Conservation (phyloP, 2,113 vertebrate genomes). For the Oreochromis niloticus region DNA sequence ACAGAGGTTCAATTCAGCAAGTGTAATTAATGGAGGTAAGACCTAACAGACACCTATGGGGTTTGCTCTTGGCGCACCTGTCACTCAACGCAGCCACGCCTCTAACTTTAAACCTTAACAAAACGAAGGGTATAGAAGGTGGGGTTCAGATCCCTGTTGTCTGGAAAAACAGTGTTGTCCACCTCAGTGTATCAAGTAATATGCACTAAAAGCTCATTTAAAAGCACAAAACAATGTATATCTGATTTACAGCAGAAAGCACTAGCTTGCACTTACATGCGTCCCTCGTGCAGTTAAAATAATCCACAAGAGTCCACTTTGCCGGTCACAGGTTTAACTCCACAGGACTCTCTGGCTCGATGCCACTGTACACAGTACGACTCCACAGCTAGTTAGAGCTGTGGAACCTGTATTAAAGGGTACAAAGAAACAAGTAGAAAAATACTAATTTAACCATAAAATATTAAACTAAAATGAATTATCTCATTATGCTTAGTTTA, state of each 20-base stretch:
- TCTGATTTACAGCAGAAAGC: neutral
- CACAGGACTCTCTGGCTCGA: neutral
- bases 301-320: neutral
- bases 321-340: neutral
- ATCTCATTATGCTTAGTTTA: neutral
- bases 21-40: neutral
- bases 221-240: neutral
- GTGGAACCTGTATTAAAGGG: neutral
- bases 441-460: neutral
- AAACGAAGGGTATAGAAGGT: rapidly evolving
- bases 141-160: neutral
- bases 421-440: neutral
- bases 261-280: neutral
- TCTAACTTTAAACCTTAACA: neutral
- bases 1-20: neutral
- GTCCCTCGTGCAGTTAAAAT: neutral
- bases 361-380: neutral
- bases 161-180: neutral
- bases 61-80: neutral
- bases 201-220: neutral
- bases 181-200: neutral
- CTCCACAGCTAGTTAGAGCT: neutral
- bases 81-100: neutral
- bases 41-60: neutral
- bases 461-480: neutral